Evolutionary conservation across 2,113 vertebrate species (phyloP), one percentile per base, ranked within the genome.

Genomic region (Mustela nigripes): DNA sequence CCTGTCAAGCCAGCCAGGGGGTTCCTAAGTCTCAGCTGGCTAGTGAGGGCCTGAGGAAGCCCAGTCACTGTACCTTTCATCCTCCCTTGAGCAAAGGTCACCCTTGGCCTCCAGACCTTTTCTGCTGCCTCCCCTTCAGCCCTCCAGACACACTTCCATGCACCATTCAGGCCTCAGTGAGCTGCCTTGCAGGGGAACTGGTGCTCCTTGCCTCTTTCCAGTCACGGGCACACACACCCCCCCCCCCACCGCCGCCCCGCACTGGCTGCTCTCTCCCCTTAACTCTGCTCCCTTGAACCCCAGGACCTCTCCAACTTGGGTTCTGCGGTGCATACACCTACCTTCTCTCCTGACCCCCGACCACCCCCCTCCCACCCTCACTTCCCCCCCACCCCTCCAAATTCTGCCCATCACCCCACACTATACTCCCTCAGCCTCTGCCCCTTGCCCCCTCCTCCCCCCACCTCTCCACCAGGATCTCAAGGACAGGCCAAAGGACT

Each of bases 21-120:
- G 39, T 76, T 76, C 42, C 12, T 15, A 36, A 69, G 42, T 76
- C 24, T 76, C 73, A 76, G 42, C 1, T 7, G 42, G 12, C 24
- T 45, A 28, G 73, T 4, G 42, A 76, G 73, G 73, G 14, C 14
- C 42, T 28, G 39, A 76, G 73, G 73, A 76, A 76, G 42, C 0
- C 42, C 2, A 28, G 73, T 9, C 24, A 0, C 73, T 28, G 5
- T 1, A 48, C 56, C 76, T 42, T 97, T 91, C 89, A 71, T 79
- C 78, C 0, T 7, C 93, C 89, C 69, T 94, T 89, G 92, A 95
- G 95, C 89, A 39, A 80, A 42, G 2, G 85, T 96, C 95, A 89
- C 53, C 95, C 98, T 93, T 89, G 97, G 97, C 96, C 95, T 97
- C 96, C 97, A 78, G 95, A n/a, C 56, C n/a, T 74, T 53, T 15